Evolutionary conservation across 2,888 invertebrate genomes (phyloP).

Genomic region (Heliconius cydno): DNA sequence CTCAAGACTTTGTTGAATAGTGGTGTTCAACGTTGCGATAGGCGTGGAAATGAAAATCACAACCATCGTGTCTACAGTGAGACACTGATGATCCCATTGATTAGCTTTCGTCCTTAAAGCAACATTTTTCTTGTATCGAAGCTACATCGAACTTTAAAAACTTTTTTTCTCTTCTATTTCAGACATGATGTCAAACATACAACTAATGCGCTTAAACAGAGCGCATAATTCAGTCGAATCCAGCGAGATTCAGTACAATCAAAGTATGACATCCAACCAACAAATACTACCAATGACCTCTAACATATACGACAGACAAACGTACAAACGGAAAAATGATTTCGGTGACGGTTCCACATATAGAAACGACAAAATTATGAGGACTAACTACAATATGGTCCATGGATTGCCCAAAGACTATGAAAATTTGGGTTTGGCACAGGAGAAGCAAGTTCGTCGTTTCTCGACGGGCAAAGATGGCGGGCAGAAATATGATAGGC

Average conservation of each 20-base stretch:
- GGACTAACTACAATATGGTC: conserved; percentile 69
- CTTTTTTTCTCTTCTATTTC: conserved; percentile 51
- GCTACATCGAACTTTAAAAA: background rate
- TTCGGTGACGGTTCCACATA: conserved; percentile 71
- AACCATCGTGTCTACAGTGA: background rate
- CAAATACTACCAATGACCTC: conserved; percentile 68
- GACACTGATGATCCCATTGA: background rate
- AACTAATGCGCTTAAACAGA: conserved; percentile 68
- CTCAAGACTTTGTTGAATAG: too few species aligned
- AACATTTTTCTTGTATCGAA: background rate
- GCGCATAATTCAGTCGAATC: conserved; percentile 71
- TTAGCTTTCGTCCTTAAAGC: background rate
- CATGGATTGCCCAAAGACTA: conserved; percentile 68
- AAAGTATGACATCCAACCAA: conserved; percentile 61
- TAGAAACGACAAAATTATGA: conserved; percentile 75
- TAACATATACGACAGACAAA: conserved; percentile 72
- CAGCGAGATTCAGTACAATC: conserved; percentile 72
- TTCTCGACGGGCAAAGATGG: conserved; percentile 62
- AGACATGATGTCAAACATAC: conserved; percentile 72
- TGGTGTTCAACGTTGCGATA: too few species aligned
- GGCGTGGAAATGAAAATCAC: too few species aligned
- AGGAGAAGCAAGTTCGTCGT: conserved; percentile 68
- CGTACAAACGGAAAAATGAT: conserved; percentile 74
- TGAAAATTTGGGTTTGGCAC: conserved; percentile 59
- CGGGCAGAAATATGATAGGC: conserved; percentile 72